These are phyloP conservation scores for Engystomops pustulosus DNA, from an alignment of 2,113 vertebrate species.

Conservation along the genomic window DNA sequence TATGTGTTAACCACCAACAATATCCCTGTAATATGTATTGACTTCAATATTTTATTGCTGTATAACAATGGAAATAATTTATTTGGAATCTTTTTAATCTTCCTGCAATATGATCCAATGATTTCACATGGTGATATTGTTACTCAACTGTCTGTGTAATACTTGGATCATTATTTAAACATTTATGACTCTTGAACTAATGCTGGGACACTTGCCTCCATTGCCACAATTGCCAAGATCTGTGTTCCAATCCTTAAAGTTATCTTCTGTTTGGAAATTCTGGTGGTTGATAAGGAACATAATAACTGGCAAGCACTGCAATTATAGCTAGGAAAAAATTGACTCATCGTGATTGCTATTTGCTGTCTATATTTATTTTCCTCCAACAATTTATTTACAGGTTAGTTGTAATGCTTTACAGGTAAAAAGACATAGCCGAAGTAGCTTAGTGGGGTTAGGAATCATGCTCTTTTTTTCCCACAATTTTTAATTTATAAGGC, in stretches of 20 bases:
- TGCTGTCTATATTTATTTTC: background rate
- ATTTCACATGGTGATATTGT: slow-evolving; percentile 36
- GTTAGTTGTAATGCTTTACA: background rate
- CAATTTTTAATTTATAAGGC: too few relatives aligned
- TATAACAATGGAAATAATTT: background rate
- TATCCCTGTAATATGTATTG: background rate
- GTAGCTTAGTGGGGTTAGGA: too few relatives aligned
- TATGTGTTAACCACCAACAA: too few relatives aligned
- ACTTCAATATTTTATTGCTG: background rate
- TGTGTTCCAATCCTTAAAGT: background rate
- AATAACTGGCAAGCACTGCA: background rate
- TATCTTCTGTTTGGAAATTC: background rate
- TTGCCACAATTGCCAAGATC: slow-evolving; percentile 17
- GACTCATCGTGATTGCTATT: background rate
- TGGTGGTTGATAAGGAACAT: background rate
- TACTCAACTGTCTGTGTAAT: slow-evolving; percentile 7
- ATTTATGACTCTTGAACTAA: slow-evolving; percentile 40
- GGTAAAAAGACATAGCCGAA: background rate
- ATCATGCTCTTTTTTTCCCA: too few relatives aligned
- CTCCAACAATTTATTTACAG: background rate
- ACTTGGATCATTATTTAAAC: slow-evolving; percentile 20
- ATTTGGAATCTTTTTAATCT: too few relatives aligned
- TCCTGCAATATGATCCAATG: slow-evolving; percentile 39
- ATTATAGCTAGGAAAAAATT: slow-evolving; percentile 18
- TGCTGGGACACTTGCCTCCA: slow-evolving; percentile 28